Conservation (phyloP, 2,797 vertebrate genomes). For the Sternarchorhynchus goeldii region DNA sequence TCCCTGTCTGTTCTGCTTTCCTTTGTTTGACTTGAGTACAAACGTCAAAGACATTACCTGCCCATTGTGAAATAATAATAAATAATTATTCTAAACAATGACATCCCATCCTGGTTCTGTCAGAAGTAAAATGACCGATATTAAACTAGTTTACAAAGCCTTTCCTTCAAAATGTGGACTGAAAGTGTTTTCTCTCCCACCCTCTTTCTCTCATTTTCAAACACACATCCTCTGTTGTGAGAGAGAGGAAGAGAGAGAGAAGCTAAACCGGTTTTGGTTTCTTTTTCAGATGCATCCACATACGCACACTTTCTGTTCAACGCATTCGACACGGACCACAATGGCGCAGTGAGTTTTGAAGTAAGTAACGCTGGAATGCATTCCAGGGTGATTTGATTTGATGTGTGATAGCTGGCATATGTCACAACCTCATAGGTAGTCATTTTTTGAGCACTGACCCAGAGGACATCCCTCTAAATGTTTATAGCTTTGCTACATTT, state of each 20-base stretch:
- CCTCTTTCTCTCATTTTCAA: background rate
- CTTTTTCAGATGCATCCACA: constrained; percentile 88
- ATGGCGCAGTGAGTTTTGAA: constrained; percentile 98
- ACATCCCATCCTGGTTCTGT: background rate
- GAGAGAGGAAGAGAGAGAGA: background rate
- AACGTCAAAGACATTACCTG: background rate
- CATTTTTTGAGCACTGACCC: background rate
- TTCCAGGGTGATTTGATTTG: background rate
- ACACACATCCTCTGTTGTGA: background rate
- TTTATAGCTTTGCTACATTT: background rate
- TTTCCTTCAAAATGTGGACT: background rate
- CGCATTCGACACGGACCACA: constrained; percentile 97
- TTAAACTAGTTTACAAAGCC: constrained; percentile 9
- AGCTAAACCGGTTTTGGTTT: constrained; percentile 13
- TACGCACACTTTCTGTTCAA: constrained; percentile 99
- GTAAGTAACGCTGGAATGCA: constrained; percentile 71
- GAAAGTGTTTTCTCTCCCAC: background rate
- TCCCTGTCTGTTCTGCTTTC: background rate
- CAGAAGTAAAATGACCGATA: background rate
- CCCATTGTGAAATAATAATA: background rate
- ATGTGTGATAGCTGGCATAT: background rate
- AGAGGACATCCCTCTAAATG: background rate
- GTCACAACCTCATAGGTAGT: background rate
- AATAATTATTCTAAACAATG: constrained; percentile 17
- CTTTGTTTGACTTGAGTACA: too few relatives aligned